Evolutionary conservation across 2,113 vertebrate species (phyloP).

Genomic region (Formicarius rufipectus): DNA sequence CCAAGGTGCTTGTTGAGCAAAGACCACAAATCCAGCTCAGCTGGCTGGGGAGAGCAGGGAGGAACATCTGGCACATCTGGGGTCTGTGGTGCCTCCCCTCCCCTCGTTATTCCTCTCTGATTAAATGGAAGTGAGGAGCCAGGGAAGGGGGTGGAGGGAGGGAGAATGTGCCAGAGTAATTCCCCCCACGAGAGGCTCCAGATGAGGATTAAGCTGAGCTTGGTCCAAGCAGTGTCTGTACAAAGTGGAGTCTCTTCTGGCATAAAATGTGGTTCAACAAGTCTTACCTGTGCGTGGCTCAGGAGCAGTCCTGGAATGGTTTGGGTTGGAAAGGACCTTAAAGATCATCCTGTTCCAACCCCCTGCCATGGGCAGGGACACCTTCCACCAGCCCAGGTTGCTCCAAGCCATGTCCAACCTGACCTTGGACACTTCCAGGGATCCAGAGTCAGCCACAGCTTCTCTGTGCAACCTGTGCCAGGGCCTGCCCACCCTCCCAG

Average conservation of each 20-base stretch:
- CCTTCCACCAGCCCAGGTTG: rapidly evolving
- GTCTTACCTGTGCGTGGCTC: background rate
- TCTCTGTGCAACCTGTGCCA: background rate
- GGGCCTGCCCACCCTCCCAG: rapidly evolving
- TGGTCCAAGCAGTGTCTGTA: background rate
- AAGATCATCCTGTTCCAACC: background rate
- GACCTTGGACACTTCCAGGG: rapidly evolving
- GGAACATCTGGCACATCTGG: background rate
- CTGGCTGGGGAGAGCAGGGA: background rate
- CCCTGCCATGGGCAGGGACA: background rate
- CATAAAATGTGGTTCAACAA: background rate
- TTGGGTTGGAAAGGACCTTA: background rate
- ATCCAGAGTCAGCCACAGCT: background rate
- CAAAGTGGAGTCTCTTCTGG: background rate
- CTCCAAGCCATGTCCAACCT: rapidly evolving
- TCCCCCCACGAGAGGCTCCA: background rate
- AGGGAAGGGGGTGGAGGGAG: background rate
- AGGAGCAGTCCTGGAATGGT: background rate
- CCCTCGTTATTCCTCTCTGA: background rate
- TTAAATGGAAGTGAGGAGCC: background rate
- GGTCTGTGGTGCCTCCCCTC: background rate
- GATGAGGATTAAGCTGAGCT: background rate
- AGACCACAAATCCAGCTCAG: background rate
- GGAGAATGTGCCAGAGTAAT: background rate
- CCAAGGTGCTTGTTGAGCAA: background rate